Conservation (phyloP, 2,797 vertebrate species). For the Geotria australis region DNA sequence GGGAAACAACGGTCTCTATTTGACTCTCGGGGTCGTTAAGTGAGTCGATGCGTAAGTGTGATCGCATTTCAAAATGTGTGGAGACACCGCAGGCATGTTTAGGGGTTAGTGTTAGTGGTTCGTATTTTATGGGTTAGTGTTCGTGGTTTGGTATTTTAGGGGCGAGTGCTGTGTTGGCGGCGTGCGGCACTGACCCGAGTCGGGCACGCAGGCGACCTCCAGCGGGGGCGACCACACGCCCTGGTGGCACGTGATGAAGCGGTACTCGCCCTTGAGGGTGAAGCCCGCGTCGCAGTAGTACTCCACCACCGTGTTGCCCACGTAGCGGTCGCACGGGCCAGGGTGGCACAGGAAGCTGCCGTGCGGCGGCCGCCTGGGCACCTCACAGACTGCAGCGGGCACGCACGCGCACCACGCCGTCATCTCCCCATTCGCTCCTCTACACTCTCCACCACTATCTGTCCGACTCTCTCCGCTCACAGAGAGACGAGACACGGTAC, state of each 20-base stretch:
- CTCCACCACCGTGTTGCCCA: slow-evolving; percentile 59
- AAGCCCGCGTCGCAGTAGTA: slow-evolving; percentile 72
- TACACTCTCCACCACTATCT: neutral
- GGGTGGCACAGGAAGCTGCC: slow-evolving; percentile 71
- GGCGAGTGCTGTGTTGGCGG: slow-evolving; percentile 15
- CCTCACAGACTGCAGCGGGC: slow-evolving; percentile 28
- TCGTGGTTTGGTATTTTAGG: no score
- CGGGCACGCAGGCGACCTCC: slow-evolving; percentile 46
- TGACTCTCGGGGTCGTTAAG: no score
- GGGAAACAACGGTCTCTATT: no score
- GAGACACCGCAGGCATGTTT: no score
- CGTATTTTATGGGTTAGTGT: no score
- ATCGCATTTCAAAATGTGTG: no score
- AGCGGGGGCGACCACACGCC: slow-evolving; percentile 62
- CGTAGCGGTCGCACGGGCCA: slow-evolving; percentile 35
- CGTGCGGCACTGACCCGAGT: slow-evolving; percentile 24
- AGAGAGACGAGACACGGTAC: no score
- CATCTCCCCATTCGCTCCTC: neutral
- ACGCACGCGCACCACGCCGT: neutral
- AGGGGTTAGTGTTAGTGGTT: no score
- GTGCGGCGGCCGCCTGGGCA: slow-evolving; percentile 53
- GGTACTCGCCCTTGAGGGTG: slow-evolving; percentile 68
- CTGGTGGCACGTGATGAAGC: slow-evolving; percentile 68
- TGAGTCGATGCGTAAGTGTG: no score
- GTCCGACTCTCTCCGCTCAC: neutral